Evolutionary conservation across 2,797 vertebrate genomes (phyloP).

Genomic region (Macroramphosus scolopax): DNA sequence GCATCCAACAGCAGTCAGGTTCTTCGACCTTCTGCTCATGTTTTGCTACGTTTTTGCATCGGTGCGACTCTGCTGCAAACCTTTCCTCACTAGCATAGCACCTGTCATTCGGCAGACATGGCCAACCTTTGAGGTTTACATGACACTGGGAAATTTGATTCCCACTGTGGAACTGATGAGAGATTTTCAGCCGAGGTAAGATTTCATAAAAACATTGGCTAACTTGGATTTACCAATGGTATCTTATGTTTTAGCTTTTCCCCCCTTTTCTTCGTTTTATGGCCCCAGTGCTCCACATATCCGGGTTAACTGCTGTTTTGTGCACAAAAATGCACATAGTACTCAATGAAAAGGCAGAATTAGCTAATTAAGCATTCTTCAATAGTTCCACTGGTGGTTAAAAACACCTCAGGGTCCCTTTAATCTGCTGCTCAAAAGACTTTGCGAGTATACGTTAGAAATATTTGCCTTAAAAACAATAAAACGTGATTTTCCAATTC

Average conservation of each 20-base stretch:
- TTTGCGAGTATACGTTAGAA: no score
- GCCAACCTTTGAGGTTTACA: neutral
- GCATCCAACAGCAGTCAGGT: neutral
- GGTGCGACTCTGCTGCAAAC: no score
- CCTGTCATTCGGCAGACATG: neutral
- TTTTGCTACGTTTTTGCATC: no score
- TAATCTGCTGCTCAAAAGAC: no score
- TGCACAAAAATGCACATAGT: neutral
- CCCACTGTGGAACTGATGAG: no score
- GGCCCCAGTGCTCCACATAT: no score
- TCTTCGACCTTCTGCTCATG: neutral
- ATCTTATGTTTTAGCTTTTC: no score
- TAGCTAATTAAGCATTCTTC: neutral
- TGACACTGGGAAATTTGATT: no score
- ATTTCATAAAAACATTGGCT: neutral
- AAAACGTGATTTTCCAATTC: no score
- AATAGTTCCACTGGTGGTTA: neutral
- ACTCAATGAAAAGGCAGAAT: neutral
- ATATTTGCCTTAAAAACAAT: no score
- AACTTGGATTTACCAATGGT: no score
- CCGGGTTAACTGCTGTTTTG: neutral
- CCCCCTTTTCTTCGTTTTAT: no score
- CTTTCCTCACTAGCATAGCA: neutral
- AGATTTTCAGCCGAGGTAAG: neutral
- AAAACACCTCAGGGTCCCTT: neutral